phyloP scores from a whole-genome alignment of 2,888 invertebrate species.

The Acrobasis consociella region DNA sequence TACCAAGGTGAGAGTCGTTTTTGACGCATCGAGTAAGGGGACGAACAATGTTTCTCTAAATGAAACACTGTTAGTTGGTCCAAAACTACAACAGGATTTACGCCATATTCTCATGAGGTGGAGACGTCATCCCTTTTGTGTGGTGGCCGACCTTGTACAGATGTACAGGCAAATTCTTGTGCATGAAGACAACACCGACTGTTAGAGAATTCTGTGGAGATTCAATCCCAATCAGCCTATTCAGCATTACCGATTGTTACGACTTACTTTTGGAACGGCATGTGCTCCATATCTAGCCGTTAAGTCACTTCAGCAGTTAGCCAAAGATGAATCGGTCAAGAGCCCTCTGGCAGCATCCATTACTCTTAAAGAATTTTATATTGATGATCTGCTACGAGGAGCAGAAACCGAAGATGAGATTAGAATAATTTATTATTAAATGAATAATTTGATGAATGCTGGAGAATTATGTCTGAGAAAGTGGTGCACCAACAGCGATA shows the following conservation, averaged over 20 bases:
- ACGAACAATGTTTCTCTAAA: not conserved
- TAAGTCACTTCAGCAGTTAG: slow-evolving; percentile 24
- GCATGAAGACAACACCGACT: not conserved
- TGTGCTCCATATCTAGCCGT: slow-evolving; percentile 20
- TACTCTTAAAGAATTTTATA: no score
- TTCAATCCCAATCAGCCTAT: not conserved
- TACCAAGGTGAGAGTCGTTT: not conserved
- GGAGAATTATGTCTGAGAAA: not conserved
- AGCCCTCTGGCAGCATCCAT: no score
- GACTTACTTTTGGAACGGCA: slow-evolving; percentile 4
- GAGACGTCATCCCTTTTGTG: not conserved
- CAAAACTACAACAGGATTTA: not conserved
- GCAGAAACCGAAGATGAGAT: not conserved
- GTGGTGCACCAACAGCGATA: not conserved
- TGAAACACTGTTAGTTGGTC: not conserved
- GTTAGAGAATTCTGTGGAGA: not conserved
- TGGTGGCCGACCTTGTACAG: not conserved
- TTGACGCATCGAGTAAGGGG: not conserved
- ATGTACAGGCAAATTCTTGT: not conserved
- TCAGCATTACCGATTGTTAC: not conserved
- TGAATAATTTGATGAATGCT: not conserved
- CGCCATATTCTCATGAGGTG: not conserved
- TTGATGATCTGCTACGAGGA: not conserved
- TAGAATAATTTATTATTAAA: not conserved
- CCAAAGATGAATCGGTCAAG: not conserved